Evolutionary conservation across 1,140 invertebrate species (phyloP).

Genomic region (Temnothorax nylanderi): DNA sequence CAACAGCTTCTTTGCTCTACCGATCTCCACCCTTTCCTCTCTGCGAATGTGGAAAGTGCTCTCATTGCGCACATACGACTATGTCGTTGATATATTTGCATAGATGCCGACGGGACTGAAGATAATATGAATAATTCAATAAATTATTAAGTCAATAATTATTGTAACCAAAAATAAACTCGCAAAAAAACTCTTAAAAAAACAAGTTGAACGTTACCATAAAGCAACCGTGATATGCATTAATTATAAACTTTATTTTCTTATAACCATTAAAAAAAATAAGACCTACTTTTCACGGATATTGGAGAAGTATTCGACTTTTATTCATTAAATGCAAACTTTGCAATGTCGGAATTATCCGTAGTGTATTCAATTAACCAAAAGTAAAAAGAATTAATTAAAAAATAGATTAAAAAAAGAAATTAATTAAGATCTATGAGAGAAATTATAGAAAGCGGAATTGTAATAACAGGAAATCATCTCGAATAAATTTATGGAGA

Average conservation of each 20-base stretch:
- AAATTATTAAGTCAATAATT: neutral
- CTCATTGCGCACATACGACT: neutral
- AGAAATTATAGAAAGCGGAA: neutral
- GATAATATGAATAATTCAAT: neutral
- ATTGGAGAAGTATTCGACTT: neutral
- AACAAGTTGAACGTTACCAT: neutral
- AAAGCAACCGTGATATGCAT: neutral
- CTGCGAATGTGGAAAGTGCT: neutral
- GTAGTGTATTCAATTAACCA: neutral
- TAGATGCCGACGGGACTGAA: neutral
- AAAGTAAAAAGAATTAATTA: neutral
- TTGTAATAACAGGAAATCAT: neutral
- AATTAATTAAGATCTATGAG: neutral
- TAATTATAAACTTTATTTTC: neutral
- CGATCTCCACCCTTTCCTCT: neutral
- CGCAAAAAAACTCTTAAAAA: neutral
- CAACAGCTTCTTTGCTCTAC: conserved; percentile 39
- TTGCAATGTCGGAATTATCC: neutral
- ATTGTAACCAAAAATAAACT: neutral
- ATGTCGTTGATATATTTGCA: neutral
- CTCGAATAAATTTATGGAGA: neutral
- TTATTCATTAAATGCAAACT: neutral
- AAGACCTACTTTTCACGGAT: neutral
- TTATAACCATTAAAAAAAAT: neutral
- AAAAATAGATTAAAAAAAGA: neutral